phyloP scores from a whole-genome alignment of 2,797 vertebrate species.

The Menidia menidia region DNA sequence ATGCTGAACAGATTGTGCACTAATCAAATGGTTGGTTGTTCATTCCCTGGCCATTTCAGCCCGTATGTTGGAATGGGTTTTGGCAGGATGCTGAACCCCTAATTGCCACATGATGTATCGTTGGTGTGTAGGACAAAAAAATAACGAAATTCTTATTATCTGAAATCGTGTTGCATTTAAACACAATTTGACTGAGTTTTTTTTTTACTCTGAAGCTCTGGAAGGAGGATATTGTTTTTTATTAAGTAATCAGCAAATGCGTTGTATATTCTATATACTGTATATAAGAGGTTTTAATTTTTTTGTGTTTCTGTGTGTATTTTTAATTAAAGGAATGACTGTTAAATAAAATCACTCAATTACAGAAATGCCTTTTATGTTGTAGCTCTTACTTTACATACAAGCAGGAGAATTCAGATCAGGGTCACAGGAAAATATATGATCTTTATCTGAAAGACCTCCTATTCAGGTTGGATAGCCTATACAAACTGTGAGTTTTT shows the following conservation, averaged over 20 bases:
- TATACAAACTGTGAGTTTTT: background rate
- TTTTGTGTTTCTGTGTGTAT: too few relatives aligned
- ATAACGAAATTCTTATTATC: too few relatives aligned
- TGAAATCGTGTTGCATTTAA: too few relatives aligned
- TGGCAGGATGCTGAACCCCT: background rate
- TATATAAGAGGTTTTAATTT: too few relatives aligned
- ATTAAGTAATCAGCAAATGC: background rate
- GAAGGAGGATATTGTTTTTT: background rate
- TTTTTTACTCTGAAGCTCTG: too few relatives aligned
- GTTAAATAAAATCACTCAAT: background rate
- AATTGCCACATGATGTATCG: background rate
- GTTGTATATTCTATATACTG: too few relatives aligned
- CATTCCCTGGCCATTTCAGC: background rate
- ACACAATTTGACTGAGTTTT: too few relatives aligned
- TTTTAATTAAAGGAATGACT: background rate
- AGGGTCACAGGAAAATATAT: conserved; percentile 18
- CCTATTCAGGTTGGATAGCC: conserved; percentile 9
- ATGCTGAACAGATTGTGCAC: background rate
- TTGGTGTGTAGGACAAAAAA: too few relatives aligned
- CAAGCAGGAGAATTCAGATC: background rate
- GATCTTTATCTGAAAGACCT: conserved; percentile 14
- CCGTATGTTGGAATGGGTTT: background rate
- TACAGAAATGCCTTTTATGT: too few relatives aligned
- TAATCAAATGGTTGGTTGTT: background rate
- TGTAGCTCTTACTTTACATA: background rate